phyloP scores from a whole-genome alignment of 2,113 vertebrate species.

The Esox niger region DNA sequence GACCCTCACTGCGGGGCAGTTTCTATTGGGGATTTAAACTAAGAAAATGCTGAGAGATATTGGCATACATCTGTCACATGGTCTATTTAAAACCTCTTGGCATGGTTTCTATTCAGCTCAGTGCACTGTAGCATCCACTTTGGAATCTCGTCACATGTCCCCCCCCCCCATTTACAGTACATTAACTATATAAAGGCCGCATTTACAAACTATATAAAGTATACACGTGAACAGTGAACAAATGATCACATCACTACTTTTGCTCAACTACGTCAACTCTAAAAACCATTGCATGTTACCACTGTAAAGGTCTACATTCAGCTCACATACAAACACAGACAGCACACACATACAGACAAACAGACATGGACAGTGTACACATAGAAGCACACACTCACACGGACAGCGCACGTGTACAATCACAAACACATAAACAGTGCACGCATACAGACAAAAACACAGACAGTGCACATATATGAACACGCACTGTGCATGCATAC shows the following conservation, averaged over 20 bases:
- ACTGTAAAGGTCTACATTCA: not conserved
- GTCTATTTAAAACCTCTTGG: not conserved
- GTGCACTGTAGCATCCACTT: slow-evolving; percentile 2
- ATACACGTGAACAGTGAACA: not conserved
- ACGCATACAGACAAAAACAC: not conserved
- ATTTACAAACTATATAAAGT: not conserved
- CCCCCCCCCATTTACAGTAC: not conserved
- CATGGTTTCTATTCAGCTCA: slow-evolving; percentile 23
- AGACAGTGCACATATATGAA: no score
- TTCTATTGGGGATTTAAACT: slow-evolving; percentile 25
- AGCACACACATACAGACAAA: not conserved
- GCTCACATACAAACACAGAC: not conserved
- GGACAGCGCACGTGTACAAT: not conserved
- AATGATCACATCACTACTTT: not conserved
- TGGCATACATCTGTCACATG: slow-evolving; percentile 22
- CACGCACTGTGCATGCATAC: no score
- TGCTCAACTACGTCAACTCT: not conserved
- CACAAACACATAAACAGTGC: no score
- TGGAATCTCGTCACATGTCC: slow-evolving; percentile 4
- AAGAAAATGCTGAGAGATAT: slow-evolving; percentile 44
- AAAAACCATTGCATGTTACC: not conserved
- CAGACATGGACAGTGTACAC: no score
- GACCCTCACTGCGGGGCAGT: slow-evolving; percentile 19
- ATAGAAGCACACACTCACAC: not conserved
- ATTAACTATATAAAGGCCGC: not conserved